Percentiles rank a stretch among this genome's conserved stretches.
Evolutionary conservation across 1,140 invertebrate genomes (phyloP).

Genomic region (Campoletis sonorensis): DNA sequence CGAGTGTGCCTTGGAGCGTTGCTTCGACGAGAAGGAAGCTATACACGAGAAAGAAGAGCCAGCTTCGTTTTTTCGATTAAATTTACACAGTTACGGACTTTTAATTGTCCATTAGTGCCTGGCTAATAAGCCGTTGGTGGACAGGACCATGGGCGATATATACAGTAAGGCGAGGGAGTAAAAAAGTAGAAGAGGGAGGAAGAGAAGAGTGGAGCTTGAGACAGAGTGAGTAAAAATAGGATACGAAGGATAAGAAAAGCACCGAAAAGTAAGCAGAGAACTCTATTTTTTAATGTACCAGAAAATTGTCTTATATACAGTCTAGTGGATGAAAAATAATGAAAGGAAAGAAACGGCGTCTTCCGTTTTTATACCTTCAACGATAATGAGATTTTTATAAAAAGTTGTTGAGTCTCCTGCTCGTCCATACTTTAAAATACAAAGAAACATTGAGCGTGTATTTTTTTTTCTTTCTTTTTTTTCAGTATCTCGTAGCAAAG

Average conservation of each 20-base stretch:
- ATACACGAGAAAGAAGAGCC: conserved; percentile 20
- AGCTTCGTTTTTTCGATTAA: conserved; percentile 58
- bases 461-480: no score
- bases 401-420: not conserved
- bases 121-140: conserved; percentile 44
- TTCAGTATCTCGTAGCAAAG: conserved; percentile 14
- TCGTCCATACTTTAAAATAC: not conserved
- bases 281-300: not conserved
- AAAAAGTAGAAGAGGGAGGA: not conserved
- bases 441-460: not conserved
- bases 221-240: not conserved
- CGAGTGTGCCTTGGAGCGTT: conserved; percentile 12
- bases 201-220: not conserved
- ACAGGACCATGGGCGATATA: not conserved
- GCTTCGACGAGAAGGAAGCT: not conserved
- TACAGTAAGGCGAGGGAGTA: not conserved
- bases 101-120: conserved; percentile 60
- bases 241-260: not conserved
- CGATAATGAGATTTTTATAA: not conserved
- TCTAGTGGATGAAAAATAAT: not conserved
- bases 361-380: not conserved
- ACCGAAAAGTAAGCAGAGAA: no score
- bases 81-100: conserved; percentile 62
- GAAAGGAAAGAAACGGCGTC: not conserved
- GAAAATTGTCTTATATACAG: not conserved